Evolutionary conservation across 1,140 invertebrate species (phyloP).

Genomic region (Calosoma granatense): DNA sequence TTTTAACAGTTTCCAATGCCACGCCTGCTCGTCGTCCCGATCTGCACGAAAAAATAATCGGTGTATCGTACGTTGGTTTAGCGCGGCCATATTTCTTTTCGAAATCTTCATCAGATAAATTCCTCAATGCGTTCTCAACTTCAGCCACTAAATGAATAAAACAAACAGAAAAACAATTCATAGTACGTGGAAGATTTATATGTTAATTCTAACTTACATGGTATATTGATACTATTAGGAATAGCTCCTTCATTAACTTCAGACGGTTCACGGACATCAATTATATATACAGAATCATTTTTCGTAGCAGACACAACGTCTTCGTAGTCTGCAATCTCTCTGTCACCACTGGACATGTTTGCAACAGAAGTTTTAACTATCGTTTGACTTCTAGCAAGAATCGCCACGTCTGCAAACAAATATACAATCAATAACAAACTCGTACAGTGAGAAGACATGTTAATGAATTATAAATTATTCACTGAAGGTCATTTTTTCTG

Average conservation of each 20-base stretch:
- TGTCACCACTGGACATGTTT: background rate
- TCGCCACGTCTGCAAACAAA: no score
- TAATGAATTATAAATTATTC: no score
- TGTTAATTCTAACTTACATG: conserved; percentile 39
- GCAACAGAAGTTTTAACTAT: background rate
- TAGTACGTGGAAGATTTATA: background rate
- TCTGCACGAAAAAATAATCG: conserved; percentile 37
- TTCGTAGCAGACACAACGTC: conserved; percentile 33
- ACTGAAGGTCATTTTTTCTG: no score
- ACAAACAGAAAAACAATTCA: background rate
- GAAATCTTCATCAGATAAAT: conserved; percentile 32
- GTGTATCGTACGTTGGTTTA: conserved; percentile 32
- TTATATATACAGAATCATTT: conserved; percentile 35
- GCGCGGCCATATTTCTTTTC: conserved; percentile 26
- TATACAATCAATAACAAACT: no score
- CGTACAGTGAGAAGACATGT: no score
- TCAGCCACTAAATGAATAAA: conserved; percentile 21
- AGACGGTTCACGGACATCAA: conserved; percentile 55
- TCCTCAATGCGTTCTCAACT: conserved; percentile 27
- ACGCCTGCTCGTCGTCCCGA: conserved; percentile 35
- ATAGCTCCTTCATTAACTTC: conserved; percentile 54
- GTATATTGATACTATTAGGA: conserved; percentile 59
- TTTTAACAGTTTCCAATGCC: conserved; percentile 30
- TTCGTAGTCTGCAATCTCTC: conserved; percentile 30
- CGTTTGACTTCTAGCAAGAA: no score